phyloP scores from a whole-genome alignment of 1,140 invertebrate genomes.

The Ips nitidus region DNA sequence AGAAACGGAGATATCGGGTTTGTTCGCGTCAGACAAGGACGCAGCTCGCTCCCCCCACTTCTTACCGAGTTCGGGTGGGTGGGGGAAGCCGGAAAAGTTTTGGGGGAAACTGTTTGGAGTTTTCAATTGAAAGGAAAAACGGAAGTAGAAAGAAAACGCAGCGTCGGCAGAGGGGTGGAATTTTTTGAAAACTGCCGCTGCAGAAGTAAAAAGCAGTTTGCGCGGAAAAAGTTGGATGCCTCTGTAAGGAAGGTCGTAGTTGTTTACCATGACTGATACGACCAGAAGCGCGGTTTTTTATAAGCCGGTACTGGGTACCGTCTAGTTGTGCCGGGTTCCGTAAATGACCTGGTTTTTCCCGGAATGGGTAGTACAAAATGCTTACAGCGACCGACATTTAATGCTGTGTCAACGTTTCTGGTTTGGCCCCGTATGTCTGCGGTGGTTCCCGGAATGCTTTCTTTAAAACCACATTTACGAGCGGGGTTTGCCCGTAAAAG shows the following conservation, averaged over 20 bases:
- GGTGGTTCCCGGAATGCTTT: no score
- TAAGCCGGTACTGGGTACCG: slow-evolving; percentile 1
- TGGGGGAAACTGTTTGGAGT: not conserved
- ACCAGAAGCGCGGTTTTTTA: not conserved
- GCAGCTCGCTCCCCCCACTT: no score
- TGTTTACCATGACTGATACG: not conserved
- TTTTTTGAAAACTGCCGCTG: slow-evolving; percentile 1
- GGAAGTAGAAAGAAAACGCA: slow-evolving; percentile 1
- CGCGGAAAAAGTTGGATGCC: no score
- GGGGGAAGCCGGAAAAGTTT: not conserved
- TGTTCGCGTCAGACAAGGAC: slow-evolving; percentile 8
- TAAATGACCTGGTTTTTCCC: slow-evolving; percentile 27
- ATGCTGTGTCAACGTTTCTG: no score
- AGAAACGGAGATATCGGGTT: not conserved
- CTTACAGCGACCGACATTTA: no score
- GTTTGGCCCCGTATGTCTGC: no score
- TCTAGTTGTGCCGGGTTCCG: slow-evolving; percentile 12
- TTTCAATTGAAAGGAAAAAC: slow-evolving; percentile 4
- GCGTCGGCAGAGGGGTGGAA: not conserved
- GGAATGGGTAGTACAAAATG: slow-evolving; percentile 11
- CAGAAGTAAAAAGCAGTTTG: no score
- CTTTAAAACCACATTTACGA: no score
- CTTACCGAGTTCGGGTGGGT: no score
- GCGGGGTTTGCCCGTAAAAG: no score
- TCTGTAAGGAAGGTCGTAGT: not conserved